Percentiles rank a stretch among this genome's conserved stretches.
These are phyloP conservation scores for Temnothorax nylanderi DNA, from an alignment of 1,140 invertebrate species.

Conservation along the genomic window DNA sequence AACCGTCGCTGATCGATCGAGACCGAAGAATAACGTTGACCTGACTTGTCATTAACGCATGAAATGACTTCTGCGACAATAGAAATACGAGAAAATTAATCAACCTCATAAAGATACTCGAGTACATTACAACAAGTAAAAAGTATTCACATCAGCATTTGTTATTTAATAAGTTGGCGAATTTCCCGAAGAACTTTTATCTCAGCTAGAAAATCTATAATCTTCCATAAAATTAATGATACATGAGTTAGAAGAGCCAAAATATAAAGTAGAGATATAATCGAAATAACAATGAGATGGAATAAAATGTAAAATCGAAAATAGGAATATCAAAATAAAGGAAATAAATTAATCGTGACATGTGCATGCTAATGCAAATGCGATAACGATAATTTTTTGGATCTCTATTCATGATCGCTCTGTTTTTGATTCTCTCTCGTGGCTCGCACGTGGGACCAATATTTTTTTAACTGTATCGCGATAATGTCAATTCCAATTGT, in stretches of 20 bases:
- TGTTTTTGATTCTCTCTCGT: not conserved
- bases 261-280: not conserved
- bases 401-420: not conserved
- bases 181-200: not conserved
- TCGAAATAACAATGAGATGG: not conserved
- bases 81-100: not conserved
- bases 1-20: conserved; percentile 14
- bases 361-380: not conserved
- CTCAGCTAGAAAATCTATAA: not conserved
- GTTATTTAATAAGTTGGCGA: not conserved
- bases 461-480: conserved; percentile 32
- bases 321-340: not conserved
- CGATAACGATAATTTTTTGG: not conserved
- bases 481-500: conserved; percentile 45
- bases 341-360: not conserved
- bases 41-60: not conserved
- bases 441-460: not conserved
- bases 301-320: not conserved
- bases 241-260: not conserved
- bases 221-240: not conserved
- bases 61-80: not conserved
- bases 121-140: not conserved
- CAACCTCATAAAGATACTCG: not conserved
- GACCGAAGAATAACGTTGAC: conserved; percentile 21
- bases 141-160: not conserved